phyloP scores from a whole-genome alignment of 2,113 vertebrate genomes.

The Nothobranchius kuhntae region DNA sequence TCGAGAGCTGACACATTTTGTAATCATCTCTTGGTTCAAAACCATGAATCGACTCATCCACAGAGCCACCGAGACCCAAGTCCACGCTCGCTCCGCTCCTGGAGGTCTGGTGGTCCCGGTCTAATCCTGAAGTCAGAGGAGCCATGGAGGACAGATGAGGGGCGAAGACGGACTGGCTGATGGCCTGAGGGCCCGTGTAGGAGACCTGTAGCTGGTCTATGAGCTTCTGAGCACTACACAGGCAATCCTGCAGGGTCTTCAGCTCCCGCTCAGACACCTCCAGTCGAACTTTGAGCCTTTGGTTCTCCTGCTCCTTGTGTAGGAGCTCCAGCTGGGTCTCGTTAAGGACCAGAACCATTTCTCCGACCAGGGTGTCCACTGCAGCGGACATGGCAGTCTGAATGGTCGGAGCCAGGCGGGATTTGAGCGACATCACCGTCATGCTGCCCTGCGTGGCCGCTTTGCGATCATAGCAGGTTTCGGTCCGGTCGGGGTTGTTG shows the following conservation, averaged over 20 bases:
- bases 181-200: constrained; percentile 54
- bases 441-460: constrained; percentile 59
- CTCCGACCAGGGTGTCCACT: constrained; percentile 79
- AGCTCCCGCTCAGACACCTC: constrained; percentile 81
- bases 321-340: constrained; percentile 79
- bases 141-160: constrained; percentile 63
- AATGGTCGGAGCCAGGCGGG: constrained; percentile 79
- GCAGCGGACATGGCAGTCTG: constrained; percentile 79
- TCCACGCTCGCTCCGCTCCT: constrained; percentile 69
- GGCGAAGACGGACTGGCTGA: constrained; percentile 70
- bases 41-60: constrained; percentile 77
- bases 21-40: constrained; percentile 79
- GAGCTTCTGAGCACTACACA: constrained; percentile 81
- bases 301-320: constrained; percentile 80
- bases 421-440: constrained; percentile 76
- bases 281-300: constrained; percentile 77
- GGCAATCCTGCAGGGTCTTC: constrained; percentile 79
- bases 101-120: constrained; percentile 65
- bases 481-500: constrained; percentile 59
- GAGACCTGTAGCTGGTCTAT: constrained; percentile 82
- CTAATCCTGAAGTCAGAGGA: constrained; percentile 57
- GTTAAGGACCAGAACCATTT: constrained; percentile 78
- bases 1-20: constrained; percentile 82
- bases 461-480: constrained; percentile 71
- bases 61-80: constrained; percentile 71